Evolutionary conservation across 2,888 invertebrate genomes (phyloP).

Genomic region (Conchocele bisecta): DNA sequence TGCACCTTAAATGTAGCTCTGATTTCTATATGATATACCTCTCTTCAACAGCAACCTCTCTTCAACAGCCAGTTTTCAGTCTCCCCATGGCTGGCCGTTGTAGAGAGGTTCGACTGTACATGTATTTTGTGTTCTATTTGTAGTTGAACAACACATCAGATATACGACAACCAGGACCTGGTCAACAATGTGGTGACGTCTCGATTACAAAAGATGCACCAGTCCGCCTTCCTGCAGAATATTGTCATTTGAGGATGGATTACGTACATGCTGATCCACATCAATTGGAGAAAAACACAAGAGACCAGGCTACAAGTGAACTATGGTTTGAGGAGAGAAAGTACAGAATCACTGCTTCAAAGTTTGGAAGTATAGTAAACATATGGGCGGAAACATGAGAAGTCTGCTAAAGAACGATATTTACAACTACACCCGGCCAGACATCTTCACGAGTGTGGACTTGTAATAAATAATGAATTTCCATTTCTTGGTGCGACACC

Average conservation of each 20-base stretch:
- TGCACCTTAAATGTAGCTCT: no score
- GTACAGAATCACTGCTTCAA: constrained; percentile 27
- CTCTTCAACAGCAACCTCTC: no score
- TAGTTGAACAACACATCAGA: neutral
- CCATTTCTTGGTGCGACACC: constrained; percentile 51
- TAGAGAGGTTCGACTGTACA: neutral
- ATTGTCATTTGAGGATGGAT: no score
- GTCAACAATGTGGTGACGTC: neutral
- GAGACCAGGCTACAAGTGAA: constrained; percentile 14
- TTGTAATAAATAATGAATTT: constrained; percentile 36
- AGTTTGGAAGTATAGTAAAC: constrained; percentile 22
- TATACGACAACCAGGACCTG: no score
- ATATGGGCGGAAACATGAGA: neutral
- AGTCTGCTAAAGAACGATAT: neutral
- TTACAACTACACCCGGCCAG: neutral
- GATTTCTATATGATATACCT: no score
- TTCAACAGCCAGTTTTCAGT: no score
- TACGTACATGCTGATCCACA: neutral
- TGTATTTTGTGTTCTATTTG: neutral
- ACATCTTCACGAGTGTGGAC: constrained; percentile 41
- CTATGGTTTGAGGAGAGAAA: constrained; percentile 20
- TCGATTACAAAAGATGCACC: no score
- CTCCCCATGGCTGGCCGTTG: neutral
- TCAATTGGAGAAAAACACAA: constrained; percentile 7
- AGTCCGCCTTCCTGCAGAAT: no score